A percentile compares a stretch with the other conserved stretches of the same genome.
phyloP scores from a whole-genome alignment of 2,113 vertebrate genomes.

The Caranx melampygus region DNA sequence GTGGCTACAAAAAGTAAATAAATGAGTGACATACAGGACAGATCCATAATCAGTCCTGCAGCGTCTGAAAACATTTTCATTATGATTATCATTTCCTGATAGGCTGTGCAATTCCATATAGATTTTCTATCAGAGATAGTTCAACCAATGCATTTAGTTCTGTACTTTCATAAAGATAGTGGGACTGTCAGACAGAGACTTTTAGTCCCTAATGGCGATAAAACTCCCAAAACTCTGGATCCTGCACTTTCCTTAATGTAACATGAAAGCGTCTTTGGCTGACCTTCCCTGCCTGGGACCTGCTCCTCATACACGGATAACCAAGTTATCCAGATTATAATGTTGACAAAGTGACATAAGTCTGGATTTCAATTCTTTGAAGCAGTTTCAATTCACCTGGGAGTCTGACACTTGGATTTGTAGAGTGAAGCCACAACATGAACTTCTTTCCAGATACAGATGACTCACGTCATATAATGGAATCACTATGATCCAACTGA shows the following conservation, averaged over 20 bases:
- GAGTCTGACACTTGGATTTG: background rate
- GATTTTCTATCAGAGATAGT: background rate
- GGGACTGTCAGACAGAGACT: background rate
- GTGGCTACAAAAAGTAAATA: constrained; percentile 42
- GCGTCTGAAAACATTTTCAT: background rate
- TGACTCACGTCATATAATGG: background rate
- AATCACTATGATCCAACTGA: too few species aligned
- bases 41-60: too few species aligned
- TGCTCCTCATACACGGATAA: background rate
- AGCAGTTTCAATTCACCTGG: background rate
- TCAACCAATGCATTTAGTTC: too few species aligned
- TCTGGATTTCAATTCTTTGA: background rate
- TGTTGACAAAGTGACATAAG: background rate
- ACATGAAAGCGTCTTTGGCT: background rate
- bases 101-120: background rate
- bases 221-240: background rate
- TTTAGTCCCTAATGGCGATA: background rate
- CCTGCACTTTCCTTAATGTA: background rate
- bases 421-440: background rate
- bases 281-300: background rate
- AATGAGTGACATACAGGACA: background rate
- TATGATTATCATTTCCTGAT: background rate
- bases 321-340: background rate
- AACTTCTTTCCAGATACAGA: background rate
- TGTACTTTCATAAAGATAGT: background rate